Conservation (phyloP, 2,113 vertebrate species). For the Perca schrenkii region DNA sequence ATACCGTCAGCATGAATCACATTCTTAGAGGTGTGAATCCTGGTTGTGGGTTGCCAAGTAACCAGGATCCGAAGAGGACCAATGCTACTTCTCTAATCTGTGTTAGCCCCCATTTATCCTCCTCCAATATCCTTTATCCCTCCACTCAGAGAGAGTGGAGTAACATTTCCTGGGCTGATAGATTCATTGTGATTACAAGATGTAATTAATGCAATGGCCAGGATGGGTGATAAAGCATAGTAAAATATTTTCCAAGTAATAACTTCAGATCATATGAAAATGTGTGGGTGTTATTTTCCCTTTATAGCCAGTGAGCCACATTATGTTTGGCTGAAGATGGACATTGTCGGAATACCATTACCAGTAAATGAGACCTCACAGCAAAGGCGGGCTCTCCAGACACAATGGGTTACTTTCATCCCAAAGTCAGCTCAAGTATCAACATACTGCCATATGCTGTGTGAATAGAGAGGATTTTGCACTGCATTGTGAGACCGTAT, state of each 20-base stretch:
- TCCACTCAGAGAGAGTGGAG: conserved; percentile 31
- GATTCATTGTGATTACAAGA: conserved; percentile 19
- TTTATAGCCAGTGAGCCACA: conserved; percentile 36
- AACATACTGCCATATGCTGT: conserved; percentile 37
- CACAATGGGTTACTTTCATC: conserved; percentile 66
- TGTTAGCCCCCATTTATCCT: conserved; percentile 64
- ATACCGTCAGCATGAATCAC: conserved; percentile 65
- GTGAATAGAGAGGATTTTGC: conserved; percentile 23
- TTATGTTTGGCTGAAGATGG: conserved; percentile 41
- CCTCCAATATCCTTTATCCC: conserved; percentile 20
- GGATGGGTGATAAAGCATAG: not conserved
- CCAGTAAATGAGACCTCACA: conserved; percentile 60
- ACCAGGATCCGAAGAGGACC: conserved; percentile 75
- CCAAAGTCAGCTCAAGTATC: conserved; percentile 29
- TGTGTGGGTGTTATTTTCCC: conserved; percentile 35
- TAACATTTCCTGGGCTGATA: conserved; percentile 32
- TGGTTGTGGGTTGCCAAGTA: conserved; percentile 82
- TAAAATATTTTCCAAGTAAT: conserved; percentile 47
- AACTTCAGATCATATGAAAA: conserved; percentile 43
- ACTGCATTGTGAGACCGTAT: conserved; percentile 11
- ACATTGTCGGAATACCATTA: conserved; percentile 60
- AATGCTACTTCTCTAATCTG: conserved; percentile 69
- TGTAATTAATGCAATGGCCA: conserved; percentile 11
- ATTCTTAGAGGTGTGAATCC: conserved; percentile 74
- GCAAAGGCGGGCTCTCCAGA: conserved; percentile 47